Conservation (phyloP, 1,140 invertebrate genomes). For the Bombus soroeensis region DNA sequence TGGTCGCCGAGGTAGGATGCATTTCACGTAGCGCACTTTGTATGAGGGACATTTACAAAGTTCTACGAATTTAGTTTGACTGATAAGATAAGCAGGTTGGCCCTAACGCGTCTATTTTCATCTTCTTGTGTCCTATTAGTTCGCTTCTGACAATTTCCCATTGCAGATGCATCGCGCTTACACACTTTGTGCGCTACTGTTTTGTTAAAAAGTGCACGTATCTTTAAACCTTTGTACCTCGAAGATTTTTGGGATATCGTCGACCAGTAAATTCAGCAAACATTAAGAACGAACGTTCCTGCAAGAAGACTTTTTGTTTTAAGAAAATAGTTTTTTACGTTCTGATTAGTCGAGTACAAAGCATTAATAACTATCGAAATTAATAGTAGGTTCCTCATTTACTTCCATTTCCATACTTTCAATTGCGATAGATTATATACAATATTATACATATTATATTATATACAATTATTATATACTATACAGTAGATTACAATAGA, state of each 20-base stretch:
- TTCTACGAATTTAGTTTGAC: slow-evolving; percentile 7
- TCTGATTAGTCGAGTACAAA: no score
- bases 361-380: no score
- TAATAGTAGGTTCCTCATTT: no score
- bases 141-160: not conserved
- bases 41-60: slow-evolving; percentile 4
- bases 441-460: no score
- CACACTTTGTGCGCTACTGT: not conserved
- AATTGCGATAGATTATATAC: no score
- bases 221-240: not conserved
- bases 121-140: not conserved
- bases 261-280: not conserved
- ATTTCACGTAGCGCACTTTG: slow-evolving; percentile 1
- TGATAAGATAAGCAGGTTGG: slow-evolving; percentile 26
- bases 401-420: no score
- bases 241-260: not conserved
- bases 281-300: no score
- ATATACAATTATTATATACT: no score
- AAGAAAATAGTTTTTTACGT: not conserved
- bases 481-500: no score
- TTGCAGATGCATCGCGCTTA: not conserved
- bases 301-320: not conserved
- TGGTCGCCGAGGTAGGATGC: not conserved
- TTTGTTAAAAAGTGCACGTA: not conserved
- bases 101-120: slow-evolving; percentile 6